Conservation (phyloP, 2,888 invertebrate genomes). For the Nemurella pictetii region DNA sequence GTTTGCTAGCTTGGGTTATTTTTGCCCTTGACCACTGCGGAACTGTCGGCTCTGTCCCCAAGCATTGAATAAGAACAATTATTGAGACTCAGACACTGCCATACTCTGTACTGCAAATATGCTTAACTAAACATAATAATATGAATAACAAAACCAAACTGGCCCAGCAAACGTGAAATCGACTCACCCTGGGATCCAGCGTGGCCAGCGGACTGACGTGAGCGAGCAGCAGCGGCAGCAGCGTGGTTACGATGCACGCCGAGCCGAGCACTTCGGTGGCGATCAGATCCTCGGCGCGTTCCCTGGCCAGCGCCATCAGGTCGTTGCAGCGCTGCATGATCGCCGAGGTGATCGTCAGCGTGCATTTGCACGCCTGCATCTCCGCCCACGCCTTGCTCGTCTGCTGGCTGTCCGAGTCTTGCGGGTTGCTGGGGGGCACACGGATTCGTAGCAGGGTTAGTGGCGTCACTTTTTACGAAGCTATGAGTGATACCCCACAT, state of each 20-base stretch:
- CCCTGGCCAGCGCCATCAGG: conserved; percentile 74
- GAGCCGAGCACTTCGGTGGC: conserved; percentile 60
- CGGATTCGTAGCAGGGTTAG: conserved; percentile 37
- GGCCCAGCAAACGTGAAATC: not conserved
- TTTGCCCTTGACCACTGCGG: no score
- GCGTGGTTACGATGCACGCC: conserved; percentile 69
- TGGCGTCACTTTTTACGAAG: no score
- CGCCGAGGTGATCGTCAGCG: conserved; percentile 74
- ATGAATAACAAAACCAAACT: no score
- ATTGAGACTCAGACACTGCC: no score
- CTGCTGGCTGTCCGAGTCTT: conserved; percentile 61
- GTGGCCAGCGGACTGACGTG: conserved; percentile 80
- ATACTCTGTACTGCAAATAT: not conserved
- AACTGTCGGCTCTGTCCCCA: no score
- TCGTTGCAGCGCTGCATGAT: conserved; percentile 78
- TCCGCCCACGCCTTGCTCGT: conserved; percentile 62
- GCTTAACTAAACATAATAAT: not conserved
- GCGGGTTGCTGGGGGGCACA: conserved; percentile 55
- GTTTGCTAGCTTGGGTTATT: no score
- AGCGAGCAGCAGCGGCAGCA: conserved; percentile 82
- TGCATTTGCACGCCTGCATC: conserved; percentile 68
- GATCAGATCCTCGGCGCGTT: conserved; percentile 59
- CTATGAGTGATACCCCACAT: no score
- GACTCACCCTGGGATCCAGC: conserved; percentile 77
- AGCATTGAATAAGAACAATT: no score